Evolutionary conservation across 2,888 invertebrate species (phyloP).

Genomic region (Arctia plantaginis): DNA sequence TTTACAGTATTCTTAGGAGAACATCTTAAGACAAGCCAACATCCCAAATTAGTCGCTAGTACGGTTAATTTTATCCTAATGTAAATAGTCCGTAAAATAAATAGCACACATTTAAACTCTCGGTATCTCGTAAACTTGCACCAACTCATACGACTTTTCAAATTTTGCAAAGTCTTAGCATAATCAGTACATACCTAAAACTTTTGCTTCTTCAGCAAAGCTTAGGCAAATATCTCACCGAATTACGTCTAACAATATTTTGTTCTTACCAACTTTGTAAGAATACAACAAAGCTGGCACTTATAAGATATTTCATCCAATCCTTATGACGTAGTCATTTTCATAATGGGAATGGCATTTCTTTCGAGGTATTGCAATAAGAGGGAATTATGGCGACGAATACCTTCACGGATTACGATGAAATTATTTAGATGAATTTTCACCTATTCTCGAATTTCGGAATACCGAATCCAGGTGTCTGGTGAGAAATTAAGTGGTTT

Average conservation of each 20-base stretch:
- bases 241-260: constrained; percentile 17
- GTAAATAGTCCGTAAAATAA: not conserved
- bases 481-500: constrained; percentile 6
- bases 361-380: constrained; percentile 18
- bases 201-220: constrained; percentile 9
- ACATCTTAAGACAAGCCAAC: not conserved
- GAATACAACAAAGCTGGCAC: not conserved
- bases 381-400: constrained; percentile 25
- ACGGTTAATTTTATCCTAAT: not conserved
- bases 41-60: not conserved
- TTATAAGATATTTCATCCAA: constrained; percentile 8
- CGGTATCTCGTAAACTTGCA: not conserved
- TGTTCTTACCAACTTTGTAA: constrained; percentile 10
- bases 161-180: constrained; percentile 1
- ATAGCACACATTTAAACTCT: not conserved
- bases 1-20: not conserved
- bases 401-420: constrained; percentile 38
- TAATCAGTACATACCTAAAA: constrained; percentile 10
- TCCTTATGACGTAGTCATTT: constrained; percentile 38
- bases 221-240: not conserved
- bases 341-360: constrained; percentile 35
- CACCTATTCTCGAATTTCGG: constrained; percentile 5
- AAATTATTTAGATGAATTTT: constrained; percentile 37
- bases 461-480: constrained; percentile 6
- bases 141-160: constrained; percentile 3